Evolutionary conservation across 2,888 invertebrate species (phyloP), one percentile per base, ranked within the genome.

Genomic region (Eristalis arbustorum): DNA sequence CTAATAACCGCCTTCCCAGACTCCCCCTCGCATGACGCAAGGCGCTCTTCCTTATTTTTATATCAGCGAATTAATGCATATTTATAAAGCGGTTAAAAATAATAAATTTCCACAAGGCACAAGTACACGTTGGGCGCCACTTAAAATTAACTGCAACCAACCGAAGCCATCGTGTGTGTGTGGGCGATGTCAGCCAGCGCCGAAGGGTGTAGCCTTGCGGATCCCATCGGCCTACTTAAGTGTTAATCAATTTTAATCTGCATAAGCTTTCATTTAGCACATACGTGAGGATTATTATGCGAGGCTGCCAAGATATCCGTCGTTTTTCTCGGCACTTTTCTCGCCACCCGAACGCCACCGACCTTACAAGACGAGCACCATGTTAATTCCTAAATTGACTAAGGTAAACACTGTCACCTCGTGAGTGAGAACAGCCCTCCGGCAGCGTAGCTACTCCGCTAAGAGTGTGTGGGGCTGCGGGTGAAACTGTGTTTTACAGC

Each of bases 201-300:
- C 63, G 68, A 37, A 25, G 34, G 57, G 63, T 8, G 59, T 40
- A 59, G 61, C 57, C 25, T 11, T 42, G 22, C 64, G 57, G 66
- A 56, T 81, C 61, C 73, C 77, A 77, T 64, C 76, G 77, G 82
- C 81, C 77, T 81, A 82, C 78, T 79, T 83, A 72, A 83, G 74
- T 71, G 74, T 83, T 87, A 87, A 83, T 83, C 82, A 83, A 74
- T 83, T 87, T 72, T 83, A 87, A 87, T 87, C 83, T 87, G 71
- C 87, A 83, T 87, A 87, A 87, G 75, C 83, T 79, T 83, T 75
- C 72, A 72, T 74, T 87, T 83, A 83, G 28, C 78, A 74, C 78
- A 78, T 56, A 82, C 71, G 67, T 62, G 74, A 28, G 67, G 71
- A 49, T 74, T 63, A 63, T 59, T 57, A 68, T 59, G 28, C 56